Conservation (phyloP, 2,113 vertebrate species). For the Ophthalmolycus amberensis region DNA sequence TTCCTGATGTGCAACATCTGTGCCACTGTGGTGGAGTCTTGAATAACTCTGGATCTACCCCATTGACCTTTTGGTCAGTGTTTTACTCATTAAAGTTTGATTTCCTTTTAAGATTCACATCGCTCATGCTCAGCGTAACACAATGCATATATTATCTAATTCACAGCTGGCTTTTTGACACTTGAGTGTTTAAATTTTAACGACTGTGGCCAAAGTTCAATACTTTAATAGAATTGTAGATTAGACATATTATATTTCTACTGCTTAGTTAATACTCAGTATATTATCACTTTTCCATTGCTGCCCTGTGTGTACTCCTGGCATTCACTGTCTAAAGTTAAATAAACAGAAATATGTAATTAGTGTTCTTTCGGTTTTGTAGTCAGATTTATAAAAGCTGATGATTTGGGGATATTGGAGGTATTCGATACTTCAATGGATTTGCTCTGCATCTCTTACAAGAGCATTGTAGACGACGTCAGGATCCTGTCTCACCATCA, state of each 20-base stretch:
- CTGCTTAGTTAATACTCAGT: neutral
- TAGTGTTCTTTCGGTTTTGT: neutral
- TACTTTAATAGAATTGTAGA: slow-evolving; percentile 3
- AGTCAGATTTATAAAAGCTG: neutral
- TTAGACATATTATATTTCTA: neutral
- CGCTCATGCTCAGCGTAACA: slow-evolving; percentile 52
- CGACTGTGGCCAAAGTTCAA: slow-evolving; percentile 40
- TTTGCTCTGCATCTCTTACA: slow-evolving; percentile 10
- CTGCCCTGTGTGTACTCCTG: neutral
- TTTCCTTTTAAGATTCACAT: slow-evolving; percentile 69
- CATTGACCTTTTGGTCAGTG: slow-evolving; percentile 60
- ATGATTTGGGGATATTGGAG: neutral
- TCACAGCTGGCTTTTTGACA: slow-evolving; percentile 58
- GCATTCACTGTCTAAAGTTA: neutral
- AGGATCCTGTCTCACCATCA: slow-evolving; percentile 23
- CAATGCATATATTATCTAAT: slow-evolving; percentile 65
- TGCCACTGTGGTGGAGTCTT: slow-evolving; percentile 7
- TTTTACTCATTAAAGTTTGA: slow-evolving; percentile 69
- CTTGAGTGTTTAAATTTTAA: slow-evolving; percentile 57
- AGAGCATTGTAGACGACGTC: slow-evolving; percentile 9
- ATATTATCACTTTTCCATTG: neutral
- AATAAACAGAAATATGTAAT: neutral
- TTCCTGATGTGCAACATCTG: neutral
- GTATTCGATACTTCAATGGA: neutral
- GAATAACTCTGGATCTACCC: slow-evolving; percentile 24